A percentile compares a stretch with the other conserved stretches of the same genome.
phyloP scores from a whole-genome alignment of 2,113 vertebrate species.

The Platichthys flesus region DNA sequence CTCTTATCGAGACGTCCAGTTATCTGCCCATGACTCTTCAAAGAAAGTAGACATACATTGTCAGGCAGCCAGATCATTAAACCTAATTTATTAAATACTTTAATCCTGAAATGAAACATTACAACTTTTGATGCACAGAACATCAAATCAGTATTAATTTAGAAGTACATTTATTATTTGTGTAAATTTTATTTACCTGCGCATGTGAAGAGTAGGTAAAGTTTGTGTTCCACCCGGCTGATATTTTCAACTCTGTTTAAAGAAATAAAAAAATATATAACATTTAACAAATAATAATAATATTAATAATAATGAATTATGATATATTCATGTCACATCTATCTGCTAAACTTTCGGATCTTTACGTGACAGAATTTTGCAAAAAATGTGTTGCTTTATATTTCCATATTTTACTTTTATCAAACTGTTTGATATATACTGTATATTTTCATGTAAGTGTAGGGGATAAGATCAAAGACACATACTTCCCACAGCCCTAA shows the following conservation, averaged over 20 bases:
- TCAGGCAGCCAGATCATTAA: neutral
- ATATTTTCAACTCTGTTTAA: slow-evolving; percentile 73
- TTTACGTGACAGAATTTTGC: too few species aligned
- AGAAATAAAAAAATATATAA: too few species aligned
- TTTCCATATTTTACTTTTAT: too few species aligned
- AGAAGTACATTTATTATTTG: neutral
- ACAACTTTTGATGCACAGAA: neutral
- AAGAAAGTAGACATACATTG: slow-evolving; percentile 8
- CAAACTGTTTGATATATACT: too few species aligned
- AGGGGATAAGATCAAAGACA: neutral
- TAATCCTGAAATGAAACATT: neutral
- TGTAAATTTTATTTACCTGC: slow-evolving; percentile 41
- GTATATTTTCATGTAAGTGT: too few species aligned
- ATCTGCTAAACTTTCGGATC: neutral
- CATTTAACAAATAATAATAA: neutral
- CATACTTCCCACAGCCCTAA: neutral
- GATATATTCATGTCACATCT: neutral
- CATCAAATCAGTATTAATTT: neutral
- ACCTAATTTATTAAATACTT: neutral
- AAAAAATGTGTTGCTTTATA: too few species aligned
- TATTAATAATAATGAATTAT: too few species aligned
- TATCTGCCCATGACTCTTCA: slow-evolving; percentile 38
- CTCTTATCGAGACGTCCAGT: slow-evolving; percentile 58
- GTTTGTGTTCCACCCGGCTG: slow-evolving; percentile 76
- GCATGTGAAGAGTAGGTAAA: slow-evolving; percentile 60